Evolutionary conservation across 1,140 invertebrate genomes (phyloP), one percentile per base, ranked within the genome.

Genomic region (Bacillus rossius): DNA sequence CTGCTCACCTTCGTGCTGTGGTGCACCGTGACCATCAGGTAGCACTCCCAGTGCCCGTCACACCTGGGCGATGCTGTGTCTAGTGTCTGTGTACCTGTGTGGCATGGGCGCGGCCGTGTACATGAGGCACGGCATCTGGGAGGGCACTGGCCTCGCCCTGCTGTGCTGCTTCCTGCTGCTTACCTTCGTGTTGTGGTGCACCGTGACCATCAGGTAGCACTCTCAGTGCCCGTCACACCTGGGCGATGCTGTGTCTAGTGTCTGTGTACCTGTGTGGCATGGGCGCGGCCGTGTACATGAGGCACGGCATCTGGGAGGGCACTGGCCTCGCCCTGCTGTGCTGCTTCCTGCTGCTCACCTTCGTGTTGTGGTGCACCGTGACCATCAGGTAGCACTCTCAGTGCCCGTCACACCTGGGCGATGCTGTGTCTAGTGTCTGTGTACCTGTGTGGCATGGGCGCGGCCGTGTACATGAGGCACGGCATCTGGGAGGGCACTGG

Each of bases 21-120:
- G 75, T 67, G 75, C 38, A 65, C 69, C 38, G 64, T 76, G 8
- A 75, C 72, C 29, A 45, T 73, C 4, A 72, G 72, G 75, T 76
- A 66, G 57, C n/a, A n/a, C n/a, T n/a, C n/a, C n/a, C n/a, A n/a
- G n/a, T n/a, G n/a, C n/a, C n/a, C n/a, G n/a, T n/a, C n/a, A n/a
- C n/a, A 58, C 82, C 2, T 67, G 82, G 14, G 81, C 79, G 7
- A 80, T 80, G 2, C 63, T 82, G 10, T 79, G 80, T 20, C 40
- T 75, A 0, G 65, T 75, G 20, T 77, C 78, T 13, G 71, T 74
- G 8, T 82, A 79, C 65, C 67, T 83, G 5, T 83, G 81, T 64
- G 67, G 68, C 3, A 60, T 76, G 13, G 80, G 79, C 14, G 76
- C 79, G 16, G 56, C 61, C 26, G 66, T 71, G 25, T 77, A 77